Percentiles rank a stretch among this genome's conserved stretches.
phyloP scores from a whole-genome alignment of 2,113 vertebrate genomes.

The Corydoras maculifer region DNA sequence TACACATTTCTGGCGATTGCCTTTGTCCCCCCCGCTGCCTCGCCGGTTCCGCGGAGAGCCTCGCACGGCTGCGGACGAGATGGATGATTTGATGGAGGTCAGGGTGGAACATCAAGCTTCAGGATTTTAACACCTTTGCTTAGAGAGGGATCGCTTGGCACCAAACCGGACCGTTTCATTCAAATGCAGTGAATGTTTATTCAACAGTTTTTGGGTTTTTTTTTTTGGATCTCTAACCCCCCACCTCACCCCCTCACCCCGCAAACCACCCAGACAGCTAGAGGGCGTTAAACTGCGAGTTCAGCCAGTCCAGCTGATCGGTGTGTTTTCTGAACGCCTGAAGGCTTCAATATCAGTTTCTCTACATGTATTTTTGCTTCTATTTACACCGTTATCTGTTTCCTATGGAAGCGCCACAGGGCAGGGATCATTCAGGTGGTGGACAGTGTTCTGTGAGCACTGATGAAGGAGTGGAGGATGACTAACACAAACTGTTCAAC shows the following conservation, averaged over 20 bases:
- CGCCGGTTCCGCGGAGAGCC: not conserved
- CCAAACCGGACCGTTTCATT: not conserved
- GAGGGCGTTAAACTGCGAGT: not conserved
- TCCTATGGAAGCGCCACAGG: too few relatives aligned
- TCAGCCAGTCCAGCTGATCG: not conserved
- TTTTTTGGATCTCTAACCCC: not conserved
- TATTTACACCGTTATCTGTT: too few relatives aligned
- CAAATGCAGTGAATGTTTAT: too few relatives aligned
- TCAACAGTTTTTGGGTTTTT: not conserved
- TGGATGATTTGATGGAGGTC: not conserved
- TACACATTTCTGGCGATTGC: not conserved
- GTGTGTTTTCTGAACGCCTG: not conserved
- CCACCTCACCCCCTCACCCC: too few relatives aligned
- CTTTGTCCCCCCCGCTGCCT: too few relatives aligned
- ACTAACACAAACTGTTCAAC: too few relatives aligned
- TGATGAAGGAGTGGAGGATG: too few relatives aligned
- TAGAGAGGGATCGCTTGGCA: not conserved
- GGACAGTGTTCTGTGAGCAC: too few relatives aligned
- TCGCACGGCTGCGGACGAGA: not conserved
- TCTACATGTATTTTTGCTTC: too few relatives aligned
- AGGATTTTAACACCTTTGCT: not conserved
- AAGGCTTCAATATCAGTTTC: not conserved
- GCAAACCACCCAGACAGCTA: not conserved
- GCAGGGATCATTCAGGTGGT: too few relatives aligned
- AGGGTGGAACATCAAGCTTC: not conserved